Base-by-base conservation (phyloP, 1,140 invertebrate genomes). In the Tigriopus japonicus region DNA sequence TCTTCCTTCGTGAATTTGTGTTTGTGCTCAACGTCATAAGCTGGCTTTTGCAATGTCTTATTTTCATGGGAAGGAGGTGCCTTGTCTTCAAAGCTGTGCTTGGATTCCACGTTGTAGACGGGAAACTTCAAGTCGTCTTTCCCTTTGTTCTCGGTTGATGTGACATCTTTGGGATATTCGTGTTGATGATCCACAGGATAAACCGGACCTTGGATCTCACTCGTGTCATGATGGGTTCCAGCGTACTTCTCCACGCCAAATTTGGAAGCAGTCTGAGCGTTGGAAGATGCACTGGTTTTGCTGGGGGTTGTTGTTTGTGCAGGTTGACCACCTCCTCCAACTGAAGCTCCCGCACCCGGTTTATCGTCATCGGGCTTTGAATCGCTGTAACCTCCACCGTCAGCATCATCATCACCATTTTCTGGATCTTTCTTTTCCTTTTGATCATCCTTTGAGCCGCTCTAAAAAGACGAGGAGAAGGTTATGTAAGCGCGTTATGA, bases 131-230 rank as follows among this genome's bases (percentile, higher is more conserved):
- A 17, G 12, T 53, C 52, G n/a, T 54, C 14, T 15, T 61, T 61
- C 2, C 13, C 15, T 24, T 13, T 17, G 19, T 15, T 15, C 12
- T 60, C 53, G 10, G 17, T 14, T 19, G 49, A 17, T 17, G 28
- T 15, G 6, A 54, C 28, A 40, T 61, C 59, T 24, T 52, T 52
- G 23, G 59, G 59, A 53, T 56, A 61, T 3, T 61, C 24, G 40
- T 61, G 59, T 40, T 61, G 19, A 21, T 52, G 15, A 17, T 61
- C 59, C 9, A 61, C 59, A 7, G 59, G 59, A 40, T 61, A 61
- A 12, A 61, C 43, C 12, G 59, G 59, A 40, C 49, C 59, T 9
- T 17, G 17, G 15, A 54, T 15, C 19, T 61, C 59, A 10, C 9
- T 21, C 5, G 58, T 17, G 12, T 35, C 28, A 9, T 35, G 28